These are phyloP conservation scores for Mythimna pallens DNA, from an alignment of 2,888 invertebrate genomes.

Conservation along the genomic window DNA sequence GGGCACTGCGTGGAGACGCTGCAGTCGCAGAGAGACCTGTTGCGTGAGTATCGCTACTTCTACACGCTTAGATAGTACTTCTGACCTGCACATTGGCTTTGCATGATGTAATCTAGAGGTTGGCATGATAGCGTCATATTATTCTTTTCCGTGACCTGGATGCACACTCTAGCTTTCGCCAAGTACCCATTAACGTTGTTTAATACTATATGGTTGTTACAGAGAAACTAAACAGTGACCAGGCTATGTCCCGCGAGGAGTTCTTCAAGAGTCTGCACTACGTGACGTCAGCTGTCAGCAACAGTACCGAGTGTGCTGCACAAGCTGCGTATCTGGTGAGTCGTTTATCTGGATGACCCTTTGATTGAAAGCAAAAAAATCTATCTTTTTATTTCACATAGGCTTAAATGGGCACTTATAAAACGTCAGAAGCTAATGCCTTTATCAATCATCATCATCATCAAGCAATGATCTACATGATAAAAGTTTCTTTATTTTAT, in stretches of 20 bases:
- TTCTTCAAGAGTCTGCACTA: constrained; percentile 73
- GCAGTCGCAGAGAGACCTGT: constrained; percentile 73
- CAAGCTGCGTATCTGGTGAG: constrained; percentile 81
- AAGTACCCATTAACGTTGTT: neutral
- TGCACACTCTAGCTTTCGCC: neutral
- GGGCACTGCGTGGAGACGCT: constrained; percentile 72
- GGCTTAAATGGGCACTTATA: no score
- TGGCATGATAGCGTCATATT: neutral
- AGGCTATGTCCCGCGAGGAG: constrained; percentile 74
- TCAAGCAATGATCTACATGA: no score
- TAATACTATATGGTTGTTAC: constrained; percentile 25
- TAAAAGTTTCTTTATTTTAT: no score
- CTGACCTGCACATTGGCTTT: no score
- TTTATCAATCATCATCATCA: no score
- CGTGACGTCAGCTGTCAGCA: constrained; percentile 74
- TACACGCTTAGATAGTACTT: no score
- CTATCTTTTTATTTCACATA: no score
- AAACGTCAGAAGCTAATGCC: no score
- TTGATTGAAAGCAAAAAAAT: no score
- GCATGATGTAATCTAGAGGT: no score
- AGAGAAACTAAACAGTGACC: constrained; percentile 78
- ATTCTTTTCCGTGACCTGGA: neutral
- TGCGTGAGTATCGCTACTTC: constrained; percentile 72
- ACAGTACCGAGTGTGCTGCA: constrained; percentile 75
- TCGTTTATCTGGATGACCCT: neutral